Conservation (phyloP, 2,113 vertebrate genomes). For the Odontophorus gujanensis region DNA sequence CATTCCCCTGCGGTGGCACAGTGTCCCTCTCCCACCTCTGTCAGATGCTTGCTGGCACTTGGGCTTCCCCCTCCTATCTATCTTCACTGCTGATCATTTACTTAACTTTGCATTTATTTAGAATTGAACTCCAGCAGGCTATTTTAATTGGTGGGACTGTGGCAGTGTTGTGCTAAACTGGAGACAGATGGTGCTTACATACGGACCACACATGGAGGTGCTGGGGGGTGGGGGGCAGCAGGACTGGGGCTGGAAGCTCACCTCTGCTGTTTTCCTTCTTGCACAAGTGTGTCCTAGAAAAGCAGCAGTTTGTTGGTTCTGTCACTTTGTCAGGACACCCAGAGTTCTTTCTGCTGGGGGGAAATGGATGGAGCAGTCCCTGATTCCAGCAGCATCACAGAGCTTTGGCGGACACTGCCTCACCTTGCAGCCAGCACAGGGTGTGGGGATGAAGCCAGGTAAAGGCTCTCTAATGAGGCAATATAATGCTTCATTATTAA, state of each 20-base stretch:
- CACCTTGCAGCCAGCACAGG: background rate
- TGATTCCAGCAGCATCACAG: background rate
- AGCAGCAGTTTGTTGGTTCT: background rate
- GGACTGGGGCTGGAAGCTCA: background rate
- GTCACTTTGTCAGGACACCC: rapidly evolving
- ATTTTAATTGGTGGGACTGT: constrained; percentile 62
- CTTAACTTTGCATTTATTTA: constrained; percentile 45
- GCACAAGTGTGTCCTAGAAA: background rate
- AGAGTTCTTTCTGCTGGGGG: background rate
- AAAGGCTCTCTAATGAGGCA: background rate
- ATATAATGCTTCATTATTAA: background rate
- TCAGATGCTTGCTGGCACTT: background rate
- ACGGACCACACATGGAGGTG: constrained; percentile 65
- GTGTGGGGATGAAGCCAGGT: background rate
- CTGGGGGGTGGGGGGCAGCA: background rate
- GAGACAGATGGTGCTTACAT: constrained; percentile 75
- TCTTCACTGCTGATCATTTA: constrained; percentile 8
- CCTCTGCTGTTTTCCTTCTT: rapidly evolving
- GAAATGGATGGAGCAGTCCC: background rate
- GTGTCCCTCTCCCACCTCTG: background rate
- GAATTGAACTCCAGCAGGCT: constrained; percentile 32
- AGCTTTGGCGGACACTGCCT: background rate
- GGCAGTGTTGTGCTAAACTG: constrained; percentile 64
- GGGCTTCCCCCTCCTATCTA: background rate
- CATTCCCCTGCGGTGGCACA: background rate